Base-by-base conservation (phyloP, 1,140 invertebrate genomes). In the Aleiodes sp. region DNA sequence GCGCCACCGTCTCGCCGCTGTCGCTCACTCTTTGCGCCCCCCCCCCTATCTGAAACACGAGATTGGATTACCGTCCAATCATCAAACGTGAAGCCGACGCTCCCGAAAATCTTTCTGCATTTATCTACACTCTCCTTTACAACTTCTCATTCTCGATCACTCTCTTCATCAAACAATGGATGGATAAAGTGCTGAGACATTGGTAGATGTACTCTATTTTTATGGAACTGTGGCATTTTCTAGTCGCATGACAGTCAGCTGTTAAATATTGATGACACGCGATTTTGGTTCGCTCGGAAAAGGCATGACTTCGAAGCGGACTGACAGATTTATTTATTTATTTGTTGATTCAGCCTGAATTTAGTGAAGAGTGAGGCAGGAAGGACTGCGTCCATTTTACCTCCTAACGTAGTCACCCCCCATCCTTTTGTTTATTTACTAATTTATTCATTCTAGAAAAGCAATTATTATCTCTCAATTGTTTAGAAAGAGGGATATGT, bases 1-100 rank as follows among this genome's bases (percentile, higher is more conserved):
- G 59, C 59, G 46, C 43, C 70, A 60, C 68, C 66, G 64, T 60
- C 66, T 63, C 71, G 43, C 31, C 61, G 68, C 60, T 66, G 63
- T 73, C 71, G 65, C 37, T 73, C 46, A 59, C 61, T 66, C 41
- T 67, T 73, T 71, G 61, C 52, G 43, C 31, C 1, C 26, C 24
- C 26, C 62, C 62, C 8, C 19, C 12, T 16, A n/a, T 65, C 33
- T 43, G 29, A 64, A 67, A 70, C 68, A 70, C 64, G 64, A 70
- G 64, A 73, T 73, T 73, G 71, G 67, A 73, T 73, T 73, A 73
- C 28, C 63, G 31, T 29, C 31, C 41, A 39, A 59, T 73, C 71
- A 66, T 19, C 46, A 43, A 62, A 62, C 39, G 67, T 59, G 67
- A 72, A 66, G 62, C 28, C 65, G 24, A 37, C 33, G 57, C 43